A percentile compares a stretch with the other conserved stretches of the same genome.
These are phyloP conservation scores for Cladorhizidae sp. DNA, from an alignment of 37 sponge, comb jelly and placozoan species.

Conservation along the genomic window DNA sequence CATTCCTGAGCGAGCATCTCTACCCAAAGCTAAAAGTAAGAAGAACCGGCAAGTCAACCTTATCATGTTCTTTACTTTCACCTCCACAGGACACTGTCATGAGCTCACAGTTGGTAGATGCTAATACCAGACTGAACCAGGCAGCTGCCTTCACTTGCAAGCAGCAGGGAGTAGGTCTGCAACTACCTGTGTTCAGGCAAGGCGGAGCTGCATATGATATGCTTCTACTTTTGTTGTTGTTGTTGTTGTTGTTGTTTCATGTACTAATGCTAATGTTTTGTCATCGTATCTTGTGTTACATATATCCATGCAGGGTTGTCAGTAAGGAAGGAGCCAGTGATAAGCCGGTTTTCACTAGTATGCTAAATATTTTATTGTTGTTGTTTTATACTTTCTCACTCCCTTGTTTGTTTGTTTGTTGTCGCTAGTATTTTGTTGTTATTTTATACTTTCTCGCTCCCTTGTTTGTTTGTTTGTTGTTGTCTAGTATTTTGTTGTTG, in stretches of 20 bases:
- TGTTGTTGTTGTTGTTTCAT: neutral
- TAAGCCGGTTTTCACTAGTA: constrained; percentile 12
- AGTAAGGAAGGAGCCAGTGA: neutral
- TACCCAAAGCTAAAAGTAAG: constrained; percentile 60
- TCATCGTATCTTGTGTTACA: neutral
- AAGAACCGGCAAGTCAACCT: neutral
- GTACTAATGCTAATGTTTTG: neutral
- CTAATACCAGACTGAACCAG: constrained; percentile 58
- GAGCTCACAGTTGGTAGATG: constrained; percentile 43
- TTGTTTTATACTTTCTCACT: neutral
- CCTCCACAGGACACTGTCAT: constrained; percentile 7
- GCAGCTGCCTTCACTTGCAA: constrained; percentile 46
- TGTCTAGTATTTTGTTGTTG: too few species aligned
- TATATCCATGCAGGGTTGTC: neutral
- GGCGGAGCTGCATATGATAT: neutral
- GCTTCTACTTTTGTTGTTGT: neutral
- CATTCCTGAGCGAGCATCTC: constrained; percentile 59
- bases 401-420: too few species aligned
- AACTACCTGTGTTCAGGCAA: constrained; percentile 50
- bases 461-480: too few species aligned
- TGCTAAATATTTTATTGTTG: neutral
- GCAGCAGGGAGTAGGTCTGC: constrained; percentile 5
- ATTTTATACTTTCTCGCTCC: too few species aligned
- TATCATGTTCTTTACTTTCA: too few species aligned
- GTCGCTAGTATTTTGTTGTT: too few species aligned